A percentile compares a stretch with the other conserved stretches of the same genome.
phyloP scores from a whole-genome alignment of 2,113 vertebrate genomes.

The Alosa alosa region DNA sequence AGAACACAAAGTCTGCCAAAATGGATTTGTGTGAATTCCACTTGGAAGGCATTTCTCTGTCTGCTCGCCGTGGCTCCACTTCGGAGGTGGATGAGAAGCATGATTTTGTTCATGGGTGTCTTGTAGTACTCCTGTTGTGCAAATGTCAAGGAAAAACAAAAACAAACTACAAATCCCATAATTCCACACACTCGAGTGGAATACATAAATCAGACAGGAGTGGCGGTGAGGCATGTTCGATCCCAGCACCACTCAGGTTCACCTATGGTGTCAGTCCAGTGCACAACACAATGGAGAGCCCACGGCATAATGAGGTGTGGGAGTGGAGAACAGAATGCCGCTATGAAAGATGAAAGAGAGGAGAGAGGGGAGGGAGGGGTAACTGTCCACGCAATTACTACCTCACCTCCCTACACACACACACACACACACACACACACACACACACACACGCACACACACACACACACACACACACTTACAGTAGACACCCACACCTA shows the following conservation, averaged over 20 bases:
- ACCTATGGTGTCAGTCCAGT: constrained; percentile 4
- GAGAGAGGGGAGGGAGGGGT: not conserved
- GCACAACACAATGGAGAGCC: not conserved
- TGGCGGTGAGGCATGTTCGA: not conserved
- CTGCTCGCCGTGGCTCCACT: not conserved
- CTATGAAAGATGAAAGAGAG: not conserved
- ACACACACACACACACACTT: not conserved
- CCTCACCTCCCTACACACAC: not conserved
- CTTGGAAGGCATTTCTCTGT: not conserved
- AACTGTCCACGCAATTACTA: not conserved
- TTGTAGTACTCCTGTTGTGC: not conserved
- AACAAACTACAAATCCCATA: constrained; percentile 10
- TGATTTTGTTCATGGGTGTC: not conserved
- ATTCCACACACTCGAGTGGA: not conserved
- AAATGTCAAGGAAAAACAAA: not conserved
- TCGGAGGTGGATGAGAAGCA: not conserved
- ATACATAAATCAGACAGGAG: not conserved
- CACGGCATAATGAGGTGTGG: not conserved
- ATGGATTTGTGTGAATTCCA: not conserved
- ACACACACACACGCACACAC: not conserved
- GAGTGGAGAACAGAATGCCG: not conserved
- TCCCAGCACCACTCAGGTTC: not conserved
- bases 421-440: not conserved
- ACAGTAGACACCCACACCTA: not conserved
- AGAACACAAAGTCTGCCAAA: not conserved